Base-by-base conservation (phyloP, 2,113 vertebrate species). In the Tragelaphus imberbis region DNA sequence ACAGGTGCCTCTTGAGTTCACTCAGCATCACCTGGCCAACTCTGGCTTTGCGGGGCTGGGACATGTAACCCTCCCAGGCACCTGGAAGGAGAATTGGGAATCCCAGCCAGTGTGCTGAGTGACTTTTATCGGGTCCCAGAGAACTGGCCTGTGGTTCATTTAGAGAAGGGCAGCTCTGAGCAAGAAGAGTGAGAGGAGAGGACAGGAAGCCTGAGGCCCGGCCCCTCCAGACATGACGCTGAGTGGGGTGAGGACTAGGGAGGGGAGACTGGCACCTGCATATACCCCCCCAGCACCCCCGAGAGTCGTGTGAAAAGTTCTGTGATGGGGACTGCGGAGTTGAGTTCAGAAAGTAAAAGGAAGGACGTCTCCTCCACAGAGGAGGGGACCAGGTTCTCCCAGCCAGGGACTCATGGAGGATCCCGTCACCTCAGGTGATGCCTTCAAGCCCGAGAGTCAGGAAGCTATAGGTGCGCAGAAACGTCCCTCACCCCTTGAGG, bases 361-460 rank as follows among this genome's bases (percentile, higher is more conserved):
- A n/a, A 82, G 51, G 44, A 30, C 3, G 0, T 55, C 36, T 49
- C 19, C 21, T 36, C 47, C 1, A 9, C 2, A 40, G 51, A 68
- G 11, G 49, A 2, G 71, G 3, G 2, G 15, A 10, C n/a, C 1
- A 0, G 3, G 21, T 16, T 15, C 40, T 28, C 44, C 71, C n/a
- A 36, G 23, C 49, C 1, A 14, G n/a, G 27, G 10, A 8, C 36
- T 68, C n/a, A 6, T 0, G 30, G 25, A 65, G 21, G 33, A 59
- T 23, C 10, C 53, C 9, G 0, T 7, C 81, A 27, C 53, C 63
- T 15, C 85, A 23, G 19, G 53, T 36, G 33, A 86, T 21, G 5
- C 19, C 4, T 47, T 33, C 40, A 85, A 30, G 40, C 33, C 71
- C 0, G 1, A 10, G 27, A 49, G 36, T 84, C 33, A 30, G 40